Evolutionary conservation across 2,113 vertebrate species (phyloP).

Genomic region (Beaufortia kweichowensis): DNA sequence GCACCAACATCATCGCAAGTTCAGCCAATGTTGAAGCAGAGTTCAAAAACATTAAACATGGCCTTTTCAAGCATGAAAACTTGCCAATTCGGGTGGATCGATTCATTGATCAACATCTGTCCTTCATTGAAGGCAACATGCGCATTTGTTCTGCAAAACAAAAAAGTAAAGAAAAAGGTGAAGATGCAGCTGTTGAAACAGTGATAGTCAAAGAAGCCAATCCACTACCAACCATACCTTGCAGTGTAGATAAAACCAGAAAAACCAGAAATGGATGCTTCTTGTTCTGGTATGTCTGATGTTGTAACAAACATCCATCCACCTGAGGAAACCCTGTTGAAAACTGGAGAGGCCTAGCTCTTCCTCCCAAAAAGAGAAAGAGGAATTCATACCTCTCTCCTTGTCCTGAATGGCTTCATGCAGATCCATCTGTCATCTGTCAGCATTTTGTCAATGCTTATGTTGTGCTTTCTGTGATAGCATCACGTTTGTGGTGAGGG

Average conservation of each 20-base stretch:
- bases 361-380: too few relatives aligned
- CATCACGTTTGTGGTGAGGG: too few relatives aligned
- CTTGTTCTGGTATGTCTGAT: too few relatives aligned
- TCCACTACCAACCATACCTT: background rate
- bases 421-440: too few relatives aligned
- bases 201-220: background rate
- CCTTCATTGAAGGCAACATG: constrained; percentile 38
- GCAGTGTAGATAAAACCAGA: background rate
- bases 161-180: background rate
- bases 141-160: constrained; percentile 28
- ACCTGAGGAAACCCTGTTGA: background rate
- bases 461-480: too few relatives aligned
- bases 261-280: background rate
- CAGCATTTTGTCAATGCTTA: too few relatives aligned
- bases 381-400: too few relatives aligned
- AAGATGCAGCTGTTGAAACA: background rate
- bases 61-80: background rate
- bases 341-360: too few relatives aligned
- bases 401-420: too few relatives aligned
- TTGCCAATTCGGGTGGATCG: constrained; percentile 12
- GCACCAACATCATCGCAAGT: background rate
- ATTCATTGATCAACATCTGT: constrained; percentile 13
- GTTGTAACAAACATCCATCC: background rate
- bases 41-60: background rate
- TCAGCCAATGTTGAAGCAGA: background rate